These are phyloP conservation scores for Pimephales promelas DNA, from an alignment of 2,113 vertebrate species.

Conservation along the genomic window DNA sequence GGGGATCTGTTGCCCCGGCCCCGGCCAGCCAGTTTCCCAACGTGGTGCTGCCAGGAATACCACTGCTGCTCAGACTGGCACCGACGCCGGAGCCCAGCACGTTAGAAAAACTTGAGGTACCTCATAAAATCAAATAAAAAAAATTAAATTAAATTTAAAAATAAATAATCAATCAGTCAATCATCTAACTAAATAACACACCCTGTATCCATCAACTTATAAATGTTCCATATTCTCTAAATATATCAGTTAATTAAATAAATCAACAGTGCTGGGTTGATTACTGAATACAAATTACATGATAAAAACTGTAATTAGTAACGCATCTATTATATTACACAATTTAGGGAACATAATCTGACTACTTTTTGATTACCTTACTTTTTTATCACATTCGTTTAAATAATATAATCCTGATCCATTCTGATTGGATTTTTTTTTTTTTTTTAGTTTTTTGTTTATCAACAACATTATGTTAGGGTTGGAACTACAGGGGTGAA, in stretches of 20 bases:
- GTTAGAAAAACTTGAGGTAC: slow-evolving; percentile 44
- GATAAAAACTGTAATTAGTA: no score
- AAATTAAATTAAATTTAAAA: no score
- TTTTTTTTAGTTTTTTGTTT: no score
- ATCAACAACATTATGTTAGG: background rate
- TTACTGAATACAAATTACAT: no score
- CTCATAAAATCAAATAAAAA: slow-evolving; percentile 21
- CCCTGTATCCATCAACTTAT: background rate
- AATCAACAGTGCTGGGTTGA: background rate
- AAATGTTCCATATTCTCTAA: background rate
- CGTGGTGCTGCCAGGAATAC: slow-evolving; percentile 57
- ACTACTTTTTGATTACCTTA: background rate
- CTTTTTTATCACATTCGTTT: background rate
- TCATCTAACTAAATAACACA: background rate
- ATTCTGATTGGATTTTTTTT: no score
- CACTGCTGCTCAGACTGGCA: slow-evolving; percentile 33
- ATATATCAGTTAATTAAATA: background rate
- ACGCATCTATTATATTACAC: no score
- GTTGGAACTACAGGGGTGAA: background rate
- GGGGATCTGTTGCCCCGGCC: slow-evolving; percentile 57
- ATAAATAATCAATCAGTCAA: background rate
- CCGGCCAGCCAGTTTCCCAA: slow-evolving; percentile 71
- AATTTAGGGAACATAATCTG: no score
- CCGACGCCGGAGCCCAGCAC: slow-evolving; percentile 34
- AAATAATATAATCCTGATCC: background rate